Conservation (phyloP, 2,113 vertebrate genomes). For the Tetrao urogallus region DNA sequence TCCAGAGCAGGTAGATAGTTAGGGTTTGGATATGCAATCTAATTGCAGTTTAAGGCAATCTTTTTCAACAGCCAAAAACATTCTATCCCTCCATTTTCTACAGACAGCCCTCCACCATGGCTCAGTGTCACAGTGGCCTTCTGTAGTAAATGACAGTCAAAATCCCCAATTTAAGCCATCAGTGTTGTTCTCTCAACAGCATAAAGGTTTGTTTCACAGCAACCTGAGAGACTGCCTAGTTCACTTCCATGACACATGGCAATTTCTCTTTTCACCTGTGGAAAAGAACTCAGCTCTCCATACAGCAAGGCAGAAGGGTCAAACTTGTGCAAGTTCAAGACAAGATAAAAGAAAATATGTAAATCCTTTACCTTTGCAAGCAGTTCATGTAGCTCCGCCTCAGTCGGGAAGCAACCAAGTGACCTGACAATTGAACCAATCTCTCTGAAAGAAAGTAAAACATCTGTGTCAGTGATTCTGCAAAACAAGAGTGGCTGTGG, state of each 20-base stretch:
- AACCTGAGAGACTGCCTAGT: neutral
- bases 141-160: neutral
- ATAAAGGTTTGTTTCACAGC: neutral
- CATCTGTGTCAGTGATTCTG: neutral
- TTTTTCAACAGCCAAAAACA: neutral
- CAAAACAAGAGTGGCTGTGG: neutral
- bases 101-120: neutral
- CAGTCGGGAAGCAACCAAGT: constrained; percentile 89
- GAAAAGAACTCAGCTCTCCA: neutral
- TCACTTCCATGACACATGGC: neutral
- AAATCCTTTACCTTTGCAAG: constrained; percentile 81
- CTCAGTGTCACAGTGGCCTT: neutral
- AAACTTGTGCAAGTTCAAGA: neutral
- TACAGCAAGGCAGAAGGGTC: neutral
- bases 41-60: neutral
- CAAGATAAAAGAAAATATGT: neutral
- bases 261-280: neutral
- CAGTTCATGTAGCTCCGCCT: constrained; percentile 88
- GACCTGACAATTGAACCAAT: constrained; percentile 90
- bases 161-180: neutral
- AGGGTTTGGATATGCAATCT: neutral
- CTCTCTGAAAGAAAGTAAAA: constrained; percentile 79
- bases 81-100: neutral
- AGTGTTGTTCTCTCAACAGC: neutral
- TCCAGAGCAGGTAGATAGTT: neutral